Evolutionary conservation across 2,113 vertebrate species (phyloP).

Genomic region (Aramus guarauna): DNA sequence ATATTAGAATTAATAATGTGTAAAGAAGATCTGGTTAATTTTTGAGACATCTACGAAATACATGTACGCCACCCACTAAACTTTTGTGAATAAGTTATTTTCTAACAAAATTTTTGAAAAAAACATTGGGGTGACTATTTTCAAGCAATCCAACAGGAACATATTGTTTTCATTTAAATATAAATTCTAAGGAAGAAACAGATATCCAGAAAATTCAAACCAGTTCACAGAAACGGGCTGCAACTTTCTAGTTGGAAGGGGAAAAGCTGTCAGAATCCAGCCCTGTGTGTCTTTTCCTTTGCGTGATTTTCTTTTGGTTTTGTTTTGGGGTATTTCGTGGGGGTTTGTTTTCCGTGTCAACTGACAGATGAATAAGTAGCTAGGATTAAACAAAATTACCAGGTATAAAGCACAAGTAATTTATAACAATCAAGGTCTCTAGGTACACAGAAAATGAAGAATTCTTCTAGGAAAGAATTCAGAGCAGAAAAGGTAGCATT

Average conservation of each 20-base stretch:
- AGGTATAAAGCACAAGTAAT: not conserved
- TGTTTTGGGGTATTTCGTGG: not conserved
- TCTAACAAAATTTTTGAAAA: not conserved
- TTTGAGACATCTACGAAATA: not conserved
- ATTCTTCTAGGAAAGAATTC: constrained; percentile 18
- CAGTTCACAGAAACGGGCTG: not conserved
- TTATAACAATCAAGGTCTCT: constrained; percentile 43
- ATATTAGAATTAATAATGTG: not conserved
- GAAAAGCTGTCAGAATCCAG: not conserved
- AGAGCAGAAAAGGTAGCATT: constrained; percentile 30
- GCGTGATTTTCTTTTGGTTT: not conserved
- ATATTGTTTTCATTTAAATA: not conserved
- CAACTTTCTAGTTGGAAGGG: not conserved
- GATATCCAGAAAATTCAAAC: not conserved
- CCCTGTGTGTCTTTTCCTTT: not conserved
- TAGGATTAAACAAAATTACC: constrained; percentile 32
- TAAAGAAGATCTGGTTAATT: not conserved
- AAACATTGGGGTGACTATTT: not conserved
- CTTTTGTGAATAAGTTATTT: not conserved
- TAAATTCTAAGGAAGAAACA: not conserved
- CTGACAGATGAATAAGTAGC: not conserved
- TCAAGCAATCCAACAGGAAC: not conserved
- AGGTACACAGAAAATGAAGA: constrained; percentile 18
- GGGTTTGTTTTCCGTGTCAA: not conserved
- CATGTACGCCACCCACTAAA: not conserved